Percentiles rank a stretch among this genome's conserved stretches.
phyloP scores from a whole-genome alignment of 2,797 vertebrate genomes.

The Pelochelys cantorii region DNA sequence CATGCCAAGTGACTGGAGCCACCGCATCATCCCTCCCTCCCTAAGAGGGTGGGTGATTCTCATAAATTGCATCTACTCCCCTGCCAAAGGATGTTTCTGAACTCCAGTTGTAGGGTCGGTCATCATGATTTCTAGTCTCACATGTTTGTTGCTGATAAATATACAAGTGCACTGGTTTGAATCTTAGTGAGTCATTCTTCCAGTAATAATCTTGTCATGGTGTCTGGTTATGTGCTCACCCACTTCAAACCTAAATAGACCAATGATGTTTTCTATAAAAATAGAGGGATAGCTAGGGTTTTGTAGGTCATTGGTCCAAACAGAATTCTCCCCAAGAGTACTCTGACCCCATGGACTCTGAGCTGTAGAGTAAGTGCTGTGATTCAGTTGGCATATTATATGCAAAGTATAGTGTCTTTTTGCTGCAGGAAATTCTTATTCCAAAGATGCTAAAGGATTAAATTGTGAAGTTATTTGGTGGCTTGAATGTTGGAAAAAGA shows the following conservation, averaged over 20 bases:
- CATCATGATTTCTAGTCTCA: background rate
- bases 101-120: background rate
- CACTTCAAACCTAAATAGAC: background rate
- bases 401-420: background rate
- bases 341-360: background rate
- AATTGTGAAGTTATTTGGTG: background rate
- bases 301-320: background rate
- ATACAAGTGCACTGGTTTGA: background rate
- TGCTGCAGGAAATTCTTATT: background rate
- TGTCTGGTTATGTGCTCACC: background rate
- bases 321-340: background rate
- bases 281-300: background rate
- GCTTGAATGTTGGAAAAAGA: constrained; percentile 39
- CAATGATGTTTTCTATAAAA: background rate
- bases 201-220: constrained; percentile 7
- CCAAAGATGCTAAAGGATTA: background rate
- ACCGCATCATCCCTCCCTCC: background rate
- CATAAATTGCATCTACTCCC: background rate
- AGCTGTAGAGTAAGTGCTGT: background rate
- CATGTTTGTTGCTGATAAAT: background rate
- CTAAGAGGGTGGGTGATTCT: background rate
- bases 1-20: background rate
- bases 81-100: background rate
- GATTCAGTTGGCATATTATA: accelerated
- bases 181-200: background rate